Conservation (phyloP, 2,888 invertebrate species). For the Polyommatus iphigenia region DNA sequence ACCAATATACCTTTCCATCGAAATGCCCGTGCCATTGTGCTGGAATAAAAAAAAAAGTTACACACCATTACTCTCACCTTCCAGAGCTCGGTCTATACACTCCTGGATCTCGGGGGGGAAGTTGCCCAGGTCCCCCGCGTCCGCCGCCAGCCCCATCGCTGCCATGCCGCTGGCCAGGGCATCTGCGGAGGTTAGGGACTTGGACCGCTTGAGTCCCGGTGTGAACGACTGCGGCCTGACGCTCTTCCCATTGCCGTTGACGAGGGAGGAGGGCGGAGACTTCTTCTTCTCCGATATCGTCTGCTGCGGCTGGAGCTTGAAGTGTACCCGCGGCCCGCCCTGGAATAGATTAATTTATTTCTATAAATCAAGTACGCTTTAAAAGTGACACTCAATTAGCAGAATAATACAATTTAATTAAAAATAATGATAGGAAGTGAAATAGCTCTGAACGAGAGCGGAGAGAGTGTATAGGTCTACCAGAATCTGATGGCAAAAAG, state of each 20-base stretch:
- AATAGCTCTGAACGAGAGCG: too few species aligned
- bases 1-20: constrained; percentile 31
- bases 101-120: constrained; percentile 87
- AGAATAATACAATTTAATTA: too few species aligned
- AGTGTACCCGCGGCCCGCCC: constrained; percentile 80
- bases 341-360: constrained; percentile 47
- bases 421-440: too few species aligned
- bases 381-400: too few species aligned
- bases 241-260: constrained; percentile 71
- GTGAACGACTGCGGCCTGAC: constrained; percentile 68
- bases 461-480: too few species aligned
- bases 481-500: too few species aligned
- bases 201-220: constrained; percentile 87
- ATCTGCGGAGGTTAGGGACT: constrained; percentile 89
- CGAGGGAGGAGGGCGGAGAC: constrained; percentile 66
- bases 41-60: constrained; percentile 40
- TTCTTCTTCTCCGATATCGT: constrained; percentile 72
- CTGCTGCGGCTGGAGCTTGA: constrained; percentile 76
- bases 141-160: constrained; percentile 84
- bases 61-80: constrained; percentile 70
- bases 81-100: constrained; percentile 86
- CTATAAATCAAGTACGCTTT: too few species aligned
- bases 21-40: constrained; percentile 40
- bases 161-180: constrained; percentile 84
- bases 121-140: constrained; percentile 87